Evolutionary conservation across 2,113 vertebrate species (phyloP), one percentile per base, ranked within the genome.

Genomic region (Xiphorhynchus elegans): DNA sequence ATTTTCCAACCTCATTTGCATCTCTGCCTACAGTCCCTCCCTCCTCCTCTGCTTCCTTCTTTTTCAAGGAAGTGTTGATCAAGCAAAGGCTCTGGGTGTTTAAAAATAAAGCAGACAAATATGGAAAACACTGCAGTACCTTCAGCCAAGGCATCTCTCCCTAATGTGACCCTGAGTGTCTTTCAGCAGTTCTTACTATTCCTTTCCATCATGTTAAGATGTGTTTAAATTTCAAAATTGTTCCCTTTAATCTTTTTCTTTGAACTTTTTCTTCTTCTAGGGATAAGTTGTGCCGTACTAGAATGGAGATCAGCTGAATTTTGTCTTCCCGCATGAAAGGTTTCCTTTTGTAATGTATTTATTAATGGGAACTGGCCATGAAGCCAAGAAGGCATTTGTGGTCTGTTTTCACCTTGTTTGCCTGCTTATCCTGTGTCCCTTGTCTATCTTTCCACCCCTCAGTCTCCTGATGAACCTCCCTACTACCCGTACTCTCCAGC

Each of bases 21-120:
- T 93, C 55, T 90, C 60, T 92, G 63, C 47, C 59, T 69, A 37
- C 47, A 84, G 58, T 52, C 70, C 26, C 72, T 74, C n/a, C 80
- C 84, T 96, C 91, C 94, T 94, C 84, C 94, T 94, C 87, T 81
- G 76, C 92, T 96, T 96, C 93, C 94, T 96, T 94, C 89, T 93
- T 97, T 94, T 97, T 95, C 87, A 94, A 97, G 96, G 97, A 98
- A 98, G 85, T 97, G 97, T 97, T 98, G 97, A 98, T 97, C 96
- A 95, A 98, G 98, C 95, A 96, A 96, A 96, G 96, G 96, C 94
- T 89, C 77, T n/a, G 81, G 24, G 69, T 85, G 95, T 97, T 98
- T 98, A 98, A 98, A 98, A 98, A 98, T 98, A 98, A 98, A 97
- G 89, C 95, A 96, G 95, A 96, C 97, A 73, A 96, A 97, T 98